phyloP scores from a whole-genome alignment of 2,797 vertebrate species.

The Miichthys miiuy region DNA sequence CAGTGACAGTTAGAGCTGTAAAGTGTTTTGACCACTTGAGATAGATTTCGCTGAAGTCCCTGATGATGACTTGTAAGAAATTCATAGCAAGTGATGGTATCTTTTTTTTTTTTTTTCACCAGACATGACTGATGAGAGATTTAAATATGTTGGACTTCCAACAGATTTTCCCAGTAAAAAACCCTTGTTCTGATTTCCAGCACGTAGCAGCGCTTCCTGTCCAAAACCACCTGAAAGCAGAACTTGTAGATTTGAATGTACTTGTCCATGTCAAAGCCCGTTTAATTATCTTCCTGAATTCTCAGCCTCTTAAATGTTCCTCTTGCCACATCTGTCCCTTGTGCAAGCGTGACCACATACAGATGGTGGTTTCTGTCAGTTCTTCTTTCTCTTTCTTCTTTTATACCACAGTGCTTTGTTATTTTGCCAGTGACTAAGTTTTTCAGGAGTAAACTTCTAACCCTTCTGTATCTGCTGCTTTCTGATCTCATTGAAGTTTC shows the following conservation, averaged over 20 bases:
- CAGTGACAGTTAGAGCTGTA: too few species aligned
- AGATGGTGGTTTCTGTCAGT: not conserved
- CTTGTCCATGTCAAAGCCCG: slow-evolving; percentile 1
- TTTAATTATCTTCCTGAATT: not conserved
- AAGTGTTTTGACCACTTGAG: too few species aligned
- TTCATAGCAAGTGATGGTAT: too few species aligned
- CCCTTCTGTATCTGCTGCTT: not conserved
- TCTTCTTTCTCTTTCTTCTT: not conserved
- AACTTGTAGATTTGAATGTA: not conserved
- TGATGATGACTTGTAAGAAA: too few species aligned
- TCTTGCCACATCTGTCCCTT: not conserved
- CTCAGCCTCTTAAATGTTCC: not conserved
- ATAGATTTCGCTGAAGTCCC: too few species aligned
- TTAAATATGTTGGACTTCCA: too few species aligned
- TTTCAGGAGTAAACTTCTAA: slow-evolving; percentile 9
- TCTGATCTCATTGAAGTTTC: not conserved
- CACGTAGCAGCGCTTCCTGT: not conserved
- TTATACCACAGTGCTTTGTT: not conserved
- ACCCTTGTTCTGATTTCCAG: too few species aligned
- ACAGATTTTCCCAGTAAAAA: too few species aligned
- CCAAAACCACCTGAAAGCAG: slow-evolving; percentile 18
- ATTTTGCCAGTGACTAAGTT: not conserved
- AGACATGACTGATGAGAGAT: too few species aligned
- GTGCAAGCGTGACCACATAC: slow-evolving; percentile 10
- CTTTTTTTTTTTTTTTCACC: too few species aligned